These are phyloP conservation scores for Pseudochaenichthys georgianus DNA, from an alignment of 2,797 vertebrate genomes.

Conservation along the genomic window DNA sequence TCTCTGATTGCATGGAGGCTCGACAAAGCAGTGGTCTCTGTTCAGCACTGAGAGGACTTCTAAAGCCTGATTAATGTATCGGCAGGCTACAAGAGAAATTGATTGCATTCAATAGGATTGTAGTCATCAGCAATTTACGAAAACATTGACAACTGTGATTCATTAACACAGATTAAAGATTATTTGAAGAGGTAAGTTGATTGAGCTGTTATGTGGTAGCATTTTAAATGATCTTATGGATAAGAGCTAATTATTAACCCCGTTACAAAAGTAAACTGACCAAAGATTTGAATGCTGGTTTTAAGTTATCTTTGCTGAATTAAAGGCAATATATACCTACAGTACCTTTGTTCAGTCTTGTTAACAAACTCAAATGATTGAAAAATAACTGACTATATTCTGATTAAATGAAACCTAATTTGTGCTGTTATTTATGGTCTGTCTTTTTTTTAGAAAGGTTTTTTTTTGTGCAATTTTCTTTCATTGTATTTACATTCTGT, in stretches of 20 bases:
- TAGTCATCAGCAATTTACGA: slow-evolving; percentile 61
- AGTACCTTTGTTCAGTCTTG: slow-evolving; percentile 9
- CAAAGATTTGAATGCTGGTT: too few species aligned
- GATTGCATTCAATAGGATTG: slow-evolving; percentile 49
- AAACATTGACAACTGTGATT: slow-evolving; percentile 49
- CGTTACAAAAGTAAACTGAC: background rate
- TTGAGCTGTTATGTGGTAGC: background rate
- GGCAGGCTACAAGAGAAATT: slow-evolving; percentile 50
- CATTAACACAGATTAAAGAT: slow-evolving; percentile 44
- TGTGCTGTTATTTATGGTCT: background rate
- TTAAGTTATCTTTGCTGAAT: slow-evolving; percentile 19
- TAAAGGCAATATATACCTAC: background rate
- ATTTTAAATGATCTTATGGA: slow-evolving; percentile 25
- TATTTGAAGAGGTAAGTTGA: slow-evolving; percentile 26
- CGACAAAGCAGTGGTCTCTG: slow-evolving; percentile 36
- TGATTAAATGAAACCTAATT: background rate
- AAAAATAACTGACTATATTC: background rate
- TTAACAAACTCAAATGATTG: slow-evolving; percentile 20
- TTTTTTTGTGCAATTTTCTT: too few species aligned
- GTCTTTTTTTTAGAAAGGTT: background rate
- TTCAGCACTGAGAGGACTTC: slow-evolving; percentile 57
- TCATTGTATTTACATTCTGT: background rate
- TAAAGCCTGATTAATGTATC: slow-evolving; percentile 68
- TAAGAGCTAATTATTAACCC: slow-evolving; percentile 33
- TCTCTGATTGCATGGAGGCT: slow-evolving; percentile 45